Conservation (phyloP, 2,888 invertebrate genomes). For the Drosophila putrida region DNA sequence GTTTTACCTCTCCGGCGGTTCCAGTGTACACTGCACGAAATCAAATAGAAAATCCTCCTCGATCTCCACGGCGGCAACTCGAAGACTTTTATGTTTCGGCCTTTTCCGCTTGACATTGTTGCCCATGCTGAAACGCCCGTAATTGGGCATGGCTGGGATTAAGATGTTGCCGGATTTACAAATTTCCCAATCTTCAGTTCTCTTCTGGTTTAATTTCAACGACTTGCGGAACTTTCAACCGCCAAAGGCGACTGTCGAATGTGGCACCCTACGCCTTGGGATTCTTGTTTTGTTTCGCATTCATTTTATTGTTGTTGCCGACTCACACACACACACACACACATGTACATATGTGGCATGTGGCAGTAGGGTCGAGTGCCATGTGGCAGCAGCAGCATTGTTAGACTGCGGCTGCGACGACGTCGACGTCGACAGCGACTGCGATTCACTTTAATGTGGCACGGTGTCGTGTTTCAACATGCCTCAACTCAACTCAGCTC, state of each 20-base stretch:
- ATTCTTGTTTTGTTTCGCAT: constrained; percentile 63
- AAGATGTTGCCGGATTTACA: neutral
- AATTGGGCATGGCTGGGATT: constrained; percentile 39
- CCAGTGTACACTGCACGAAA: constrained; percentile 80
- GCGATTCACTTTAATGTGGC: constrained; percentile 66
- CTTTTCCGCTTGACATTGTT: constrained; percentile 29
- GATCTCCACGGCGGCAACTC: constrained; percentile 28
- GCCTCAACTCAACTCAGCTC: constrained; percentile 23
- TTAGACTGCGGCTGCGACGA: constrained; percentile 3
- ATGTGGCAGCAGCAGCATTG: constrained; percentile 28
- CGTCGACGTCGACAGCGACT: constrained; percentile 3
- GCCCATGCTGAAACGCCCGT: constrained; percentile 30
- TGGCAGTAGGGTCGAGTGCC: constrained; percentile 43
- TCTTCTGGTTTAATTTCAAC: constrained; percentile 34
- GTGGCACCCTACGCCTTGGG: constrained; percentile 55
- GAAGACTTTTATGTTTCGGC: constrained; percentile 31
- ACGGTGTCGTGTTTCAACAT: constrained; percentile 61
- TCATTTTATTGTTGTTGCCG: constrained; percentile 42
- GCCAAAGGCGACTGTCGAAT: constrained; percentile 66
- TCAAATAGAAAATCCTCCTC: constrained; percentile 75
- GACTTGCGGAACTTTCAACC: constrained; percentile 65
- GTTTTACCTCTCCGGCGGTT: constrained; percentile 74
- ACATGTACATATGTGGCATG: constrained; percentile 39
- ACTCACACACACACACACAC: constrained; percentile 36
- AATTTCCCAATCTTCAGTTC: neutral